These are phyloP conservation scores for Macaria notata DNA, from an alignment of 2,888 invertebrate species.

Conservation along the genomic window DNA sequence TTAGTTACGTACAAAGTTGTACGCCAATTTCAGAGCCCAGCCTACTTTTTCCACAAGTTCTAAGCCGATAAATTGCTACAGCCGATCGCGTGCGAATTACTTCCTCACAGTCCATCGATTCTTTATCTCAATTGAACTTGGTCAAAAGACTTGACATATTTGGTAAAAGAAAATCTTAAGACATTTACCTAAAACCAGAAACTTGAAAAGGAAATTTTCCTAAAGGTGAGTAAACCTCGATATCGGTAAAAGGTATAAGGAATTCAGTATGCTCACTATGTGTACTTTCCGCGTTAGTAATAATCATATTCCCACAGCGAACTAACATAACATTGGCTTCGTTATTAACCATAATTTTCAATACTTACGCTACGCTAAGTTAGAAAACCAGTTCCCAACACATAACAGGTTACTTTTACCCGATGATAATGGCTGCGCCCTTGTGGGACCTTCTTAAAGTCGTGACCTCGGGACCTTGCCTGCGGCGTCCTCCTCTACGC, in stretches of 20 bases:
- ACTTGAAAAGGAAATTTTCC: no score
- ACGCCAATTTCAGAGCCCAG: constrained; percentile 43
- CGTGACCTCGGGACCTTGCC: constrained; percentile 76
- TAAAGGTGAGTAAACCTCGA: no score
- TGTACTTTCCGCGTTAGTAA: constrained; percentile 9
- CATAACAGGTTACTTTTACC: constrained; percentile 41
- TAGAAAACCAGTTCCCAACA: constrained; percentile 49
- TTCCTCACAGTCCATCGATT: constrained; percentile 51
- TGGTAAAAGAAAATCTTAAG: neutral
- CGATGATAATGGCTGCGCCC: constrained; percentile 54
- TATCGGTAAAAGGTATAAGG: neutral
- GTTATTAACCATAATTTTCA: constrained; percentile 38
- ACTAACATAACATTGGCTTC: constrained; percentile 32
- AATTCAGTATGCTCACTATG: neutral
- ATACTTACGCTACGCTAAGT: constrained; percentile 13
- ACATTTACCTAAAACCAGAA: neutral
- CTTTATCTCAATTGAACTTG: constrained; percentile 48
- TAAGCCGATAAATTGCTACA: constrained; percentile 60
- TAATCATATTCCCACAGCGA: constrained; percentile 20
- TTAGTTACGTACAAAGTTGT: constrained; percentile 45
- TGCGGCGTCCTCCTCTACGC: constrained; percentile 48
- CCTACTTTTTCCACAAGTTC: constrained; percentile 52
- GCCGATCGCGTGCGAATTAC: constrained; percentile 62
- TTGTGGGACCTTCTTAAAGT: constrained; percentile 73
- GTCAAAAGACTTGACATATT: constrained; percentile 32